A percentile compares a stretch with the other conserved stretches of the same genome.
Conservation (phyloP, 2,113 vertebrate genomes). For the Ageneiosus marmoratus region DNA sequence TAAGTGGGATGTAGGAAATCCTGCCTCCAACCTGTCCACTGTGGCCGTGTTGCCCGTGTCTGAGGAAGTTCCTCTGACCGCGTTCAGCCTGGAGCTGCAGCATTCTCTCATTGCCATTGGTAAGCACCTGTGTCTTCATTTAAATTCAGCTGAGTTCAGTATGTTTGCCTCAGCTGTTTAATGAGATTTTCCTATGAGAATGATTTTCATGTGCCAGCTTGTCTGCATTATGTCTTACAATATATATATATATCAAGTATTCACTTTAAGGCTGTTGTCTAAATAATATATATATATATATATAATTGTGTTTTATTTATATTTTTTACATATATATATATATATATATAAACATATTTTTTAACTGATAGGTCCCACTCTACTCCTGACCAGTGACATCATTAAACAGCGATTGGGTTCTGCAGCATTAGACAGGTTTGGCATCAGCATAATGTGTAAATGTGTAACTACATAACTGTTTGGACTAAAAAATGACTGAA, state of each 20-base stretch:
- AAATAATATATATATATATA: no score
- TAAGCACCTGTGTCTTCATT: slow-evolving; percentile 53
- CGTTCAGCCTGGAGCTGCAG: slow-evolving; percentile 90
- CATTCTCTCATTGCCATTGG: slow-evolving; percentile 86
- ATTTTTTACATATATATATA: not conserved
- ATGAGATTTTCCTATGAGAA: not conserved
- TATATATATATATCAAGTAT: no score
- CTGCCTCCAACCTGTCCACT: slow-evolving; percentile 87
- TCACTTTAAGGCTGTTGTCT: not conserved
- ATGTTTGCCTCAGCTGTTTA: not conserved
- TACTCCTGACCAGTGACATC: slow-evolving; percentile 89
- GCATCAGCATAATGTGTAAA: not conserved
- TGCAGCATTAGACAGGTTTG: slow-evolving; percentile 90
- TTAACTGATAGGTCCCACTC: slow-evolving; percentile 76
- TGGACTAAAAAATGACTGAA: not conserved
- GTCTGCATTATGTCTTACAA: not conserved
- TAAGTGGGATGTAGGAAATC: slow-evolving; percentile 88
- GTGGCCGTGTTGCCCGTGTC: slow-evolving; percentile 88
- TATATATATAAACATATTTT: no score
- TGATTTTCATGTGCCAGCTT: not conserved
- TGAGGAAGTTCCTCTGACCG: slow-evolving; percentile 87
- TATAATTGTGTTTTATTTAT: no score
- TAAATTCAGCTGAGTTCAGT: not conserved
- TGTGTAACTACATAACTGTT: not conserved
- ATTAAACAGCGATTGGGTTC: slow-evolving; percentile 88